Evolutionary conservation across 1,140 invertebrate species (phyloP).

Genomic region (Bombus superbus): DNA sequence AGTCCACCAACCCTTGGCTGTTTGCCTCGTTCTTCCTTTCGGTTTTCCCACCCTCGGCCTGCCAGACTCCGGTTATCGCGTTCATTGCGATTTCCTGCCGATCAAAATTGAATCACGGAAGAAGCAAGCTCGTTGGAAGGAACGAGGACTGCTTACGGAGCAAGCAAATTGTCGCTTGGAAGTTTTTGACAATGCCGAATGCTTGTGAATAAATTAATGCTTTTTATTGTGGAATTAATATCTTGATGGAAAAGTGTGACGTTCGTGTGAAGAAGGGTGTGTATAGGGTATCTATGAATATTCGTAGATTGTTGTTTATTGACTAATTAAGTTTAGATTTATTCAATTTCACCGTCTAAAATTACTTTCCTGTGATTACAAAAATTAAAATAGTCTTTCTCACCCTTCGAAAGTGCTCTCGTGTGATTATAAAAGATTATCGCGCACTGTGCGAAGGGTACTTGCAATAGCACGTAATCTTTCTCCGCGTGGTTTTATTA

Average conservation of each 20-base stretch:
- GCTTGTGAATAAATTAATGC: slow-evolving; percentile 9
- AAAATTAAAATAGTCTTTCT: background rate
- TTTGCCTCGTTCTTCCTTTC: slow-evolving; percentile 52
- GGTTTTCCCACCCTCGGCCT: slow-evolving; percentile 40
- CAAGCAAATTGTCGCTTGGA: slow-evolving; percentile 61
- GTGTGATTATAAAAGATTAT: no score
- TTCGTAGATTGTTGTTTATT: background rate
- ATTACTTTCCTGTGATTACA: background rate
- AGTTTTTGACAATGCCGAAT: slow-evolving; percentile 33
- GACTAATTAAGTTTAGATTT: no score
- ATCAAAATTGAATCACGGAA: slow-evolving; percentile 75
- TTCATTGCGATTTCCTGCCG: slow-evolving; percentile 76
- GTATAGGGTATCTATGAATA: background rate
- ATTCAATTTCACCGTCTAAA: background rate
- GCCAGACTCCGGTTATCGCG: slow-evolving; percentile 73
- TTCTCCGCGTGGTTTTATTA: no score
- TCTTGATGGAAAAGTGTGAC: no score
- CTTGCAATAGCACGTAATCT: no score
- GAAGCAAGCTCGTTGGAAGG: slow-evolving; percentile 30
- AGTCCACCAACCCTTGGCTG: slow-evolving; percentile 53
- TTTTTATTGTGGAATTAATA: background rate
- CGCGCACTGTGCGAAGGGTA: no score
- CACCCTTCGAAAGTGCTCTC: no score
- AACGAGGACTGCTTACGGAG: slow-evolving; percentile 16
- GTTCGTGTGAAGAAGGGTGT: no score